Evolutionary conservation across 2,888 invertebrate species (phyloP).

Genomic region (Tiliacea citrago): DNA sequence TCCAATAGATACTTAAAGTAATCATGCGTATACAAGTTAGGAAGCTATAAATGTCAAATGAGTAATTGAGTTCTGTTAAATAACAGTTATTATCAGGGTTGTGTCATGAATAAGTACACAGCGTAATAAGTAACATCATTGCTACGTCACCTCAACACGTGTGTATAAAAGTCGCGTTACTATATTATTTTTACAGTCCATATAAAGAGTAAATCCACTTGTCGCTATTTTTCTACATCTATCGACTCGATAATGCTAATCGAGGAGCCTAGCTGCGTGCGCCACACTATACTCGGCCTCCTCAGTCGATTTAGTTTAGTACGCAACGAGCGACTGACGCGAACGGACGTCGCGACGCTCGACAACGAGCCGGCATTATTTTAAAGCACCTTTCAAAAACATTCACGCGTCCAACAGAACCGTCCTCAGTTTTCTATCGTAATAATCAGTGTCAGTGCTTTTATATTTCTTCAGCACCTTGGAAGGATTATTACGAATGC

Average conservation of each 20-base stretch:
- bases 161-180: conserved; percentile 34
- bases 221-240: conserved; percentile 68
- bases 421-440: conserved; percentile 80
- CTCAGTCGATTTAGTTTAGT: conserved; percentile 82
- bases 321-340: conserved; percentile 79
- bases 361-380: conserved; percentile 75
- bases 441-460: conserved; percentile 74
- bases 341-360: conserved; percentile 74
- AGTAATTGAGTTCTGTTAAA: conserved; percentile 11
- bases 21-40: background rate
- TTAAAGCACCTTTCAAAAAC: conserved; percentile 73
- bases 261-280: conserved; percentile 80
- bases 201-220: conserved; percentile 63
- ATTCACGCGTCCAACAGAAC: conserved; percentile 80
- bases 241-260: conserved; percentile 83
- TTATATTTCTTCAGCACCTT: conserved; percentile 64
- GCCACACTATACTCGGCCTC: conserved; percentile 79
- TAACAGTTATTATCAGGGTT: background rate
- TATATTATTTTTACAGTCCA: conserved; percentile 46
- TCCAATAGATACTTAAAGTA: background rate
- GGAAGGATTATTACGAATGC: conserved; percentile 66
- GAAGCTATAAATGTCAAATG: conserved; percentile 1
- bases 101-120: conserved; percentile 18
- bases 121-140: conserved; percentile 13
- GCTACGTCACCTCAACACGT: conserved; percentile 33